A percentile compares a stretch with the other conserved stretches of the same genome.
Evolutionary conservation across 92 coral and sea anemone species (phyloP).

Genomic region (Anthopleura xanthogrammica): DNA sequence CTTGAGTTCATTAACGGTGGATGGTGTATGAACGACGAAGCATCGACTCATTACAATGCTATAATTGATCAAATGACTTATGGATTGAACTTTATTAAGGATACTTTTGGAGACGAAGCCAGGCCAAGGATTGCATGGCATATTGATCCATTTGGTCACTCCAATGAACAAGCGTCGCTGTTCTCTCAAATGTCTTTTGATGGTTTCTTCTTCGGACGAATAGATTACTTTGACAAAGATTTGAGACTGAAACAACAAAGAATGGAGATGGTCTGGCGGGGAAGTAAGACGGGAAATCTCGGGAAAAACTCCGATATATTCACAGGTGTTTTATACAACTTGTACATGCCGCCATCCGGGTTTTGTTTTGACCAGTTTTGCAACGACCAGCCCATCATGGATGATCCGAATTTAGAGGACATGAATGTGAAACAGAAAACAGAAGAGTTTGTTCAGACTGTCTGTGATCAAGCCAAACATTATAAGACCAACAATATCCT

Average conservation of each 20-base stretch:
- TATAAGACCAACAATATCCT: slow-evolving; percentile 76
- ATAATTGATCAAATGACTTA: slow-evolving; percentile 97
- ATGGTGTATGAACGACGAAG: slow-evolving; percentile 99
- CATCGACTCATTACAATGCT: slow-evolving; percentile 90
- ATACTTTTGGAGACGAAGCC: slow-evolving; percentile 86
- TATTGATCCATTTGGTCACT: slow-evolving; percentile 98
- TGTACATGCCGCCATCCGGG: slow-evolving; percentile 77
- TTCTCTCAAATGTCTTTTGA: slow-evolving; percentile 98
- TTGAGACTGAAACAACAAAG: slow-evolving; percentile 60
- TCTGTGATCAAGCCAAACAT: slow-evolving; percentile 72
- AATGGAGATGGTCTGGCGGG: slow-evolving; percentile 96
- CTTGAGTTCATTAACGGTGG: slow-evolving; percentile 95
- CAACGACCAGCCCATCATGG: slow-evolving; percentile 69
- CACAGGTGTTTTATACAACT: slow-evolving; percentile 81
- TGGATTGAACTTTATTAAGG: slow-evolving; percentile 82
- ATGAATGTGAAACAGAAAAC: slow-evolving; percentile 69
- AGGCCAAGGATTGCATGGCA: slow-evolving; percentile 94
- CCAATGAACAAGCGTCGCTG: slow-evolving; percentile 91
- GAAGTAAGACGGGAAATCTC: slow-evolving; percentile 78
- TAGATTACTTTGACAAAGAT: slow-evolving; percentile 73
- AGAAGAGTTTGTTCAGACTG: slow-evolving; percentile 49
- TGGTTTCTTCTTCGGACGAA: slow-evolving; percentile 90
- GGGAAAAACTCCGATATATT: slow-evolving; percentile 73
- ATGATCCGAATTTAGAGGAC: slow-evolving; percentile 64
- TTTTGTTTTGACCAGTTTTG: slow-evolving; percentile 90